Evolutionary conservation across 2,888 invertebrate genomes (phyloP).

Genomic region (Globia sparganii): DNA sequence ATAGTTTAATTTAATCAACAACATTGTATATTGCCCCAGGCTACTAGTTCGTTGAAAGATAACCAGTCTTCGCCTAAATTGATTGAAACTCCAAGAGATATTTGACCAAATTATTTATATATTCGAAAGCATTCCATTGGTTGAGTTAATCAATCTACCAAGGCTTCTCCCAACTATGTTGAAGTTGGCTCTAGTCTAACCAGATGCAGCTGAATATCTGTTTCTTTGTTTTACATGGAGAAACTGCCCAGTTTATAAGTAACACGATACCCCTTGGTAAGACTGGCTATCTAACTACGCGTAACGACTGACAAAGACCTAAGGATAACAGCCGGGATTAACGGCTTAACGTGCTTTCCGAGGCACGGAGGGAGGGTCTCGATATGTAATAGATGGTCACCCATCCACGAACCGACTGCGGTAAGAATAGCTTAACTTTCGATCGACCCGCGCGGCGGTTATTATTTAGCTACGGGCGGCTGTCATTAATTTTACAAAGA

Average conservation of each 20-base stretch:
- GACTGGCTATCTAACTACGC: not conserved
- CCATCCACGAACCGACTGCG: not conserved
- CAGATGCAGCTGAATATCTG: not conserved
- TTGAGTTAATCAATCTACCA: constrained; percentile 1
- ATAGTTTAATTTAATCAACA: constrained; percentile 20
- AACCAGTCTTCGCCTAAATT: constrained; percentile 14
- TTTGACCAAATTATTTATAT: constrained; percentile 38
- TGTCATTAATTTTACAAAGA: not conserved
- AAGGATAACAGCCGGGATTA: not conserved
- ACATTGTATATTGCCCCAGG: not conserved
- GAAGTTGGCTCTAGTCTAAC: not conserved
- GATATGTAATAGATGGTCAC: not conserved
- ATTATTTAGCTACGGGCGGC: not conserved
- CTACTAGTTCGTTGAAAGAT: constrained; percentile 9
- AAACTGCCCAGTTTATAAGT: not conserved
- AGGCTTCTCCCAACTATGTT: not conserved
- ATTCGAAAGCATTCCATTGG: constrained; percentile 38
- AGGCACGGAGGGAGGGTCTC: not conserved
- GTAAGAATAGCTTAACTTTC: not conserved
- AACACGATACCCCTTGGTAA: not conserved
- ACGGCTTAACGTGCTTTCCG: not conserved
- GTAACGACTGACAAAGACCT: not conserved
- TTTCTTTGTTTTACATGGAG: not conserved
- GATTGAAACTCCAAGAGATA: constrained; percentile 31
- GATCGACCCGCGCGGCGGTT: not conserved